A percentile compares a stretch with the other conserved stretches of the same genome.
These are phyloP conservation scores for Phenganax stokvisi DNA, from an alignment of 92 coral and sea anemone genomes.

Conservation along the genomic window DNA sequence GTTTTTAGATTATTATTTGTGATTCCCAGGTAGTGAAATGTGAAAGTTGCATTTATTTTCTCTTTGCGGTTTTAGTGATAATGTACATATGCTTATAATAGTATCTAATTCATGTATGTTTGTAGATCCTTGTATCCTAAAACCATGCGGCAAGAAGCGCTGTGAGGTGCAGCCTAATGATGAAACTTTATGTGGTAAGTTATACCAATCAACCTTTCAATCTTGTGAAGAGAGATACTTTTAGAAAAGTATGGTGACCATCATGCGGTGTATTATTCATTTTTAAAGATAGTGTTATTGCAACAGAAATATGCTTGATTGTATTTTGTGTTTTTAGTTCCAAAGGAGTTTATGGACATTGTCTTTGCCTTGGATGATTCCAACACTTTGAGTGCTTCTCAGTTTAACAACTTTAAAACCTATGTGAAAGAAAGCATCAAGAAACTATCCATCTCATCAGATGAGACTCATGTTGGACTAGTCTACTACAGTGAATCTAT, in stretches of 20 bases:
- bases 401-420: slow-evolving; percentile 55
- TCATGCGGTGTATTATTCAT: neutral
- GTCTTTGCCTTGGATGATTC: slow-evolving; percentile 80
- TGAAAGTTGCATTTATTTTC: too few species aligned
- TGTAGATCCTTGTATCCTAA: slow-evolving; percentile 18
- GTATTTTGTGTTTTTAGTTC: slow-evolving; percentile 1
- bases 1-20: too few species aligned
- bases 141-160: slow-evolving; percentile 21
- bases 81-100: too few species aligned
- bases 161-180: slow-evolving; percentile 26
- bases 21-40: too few species aligned
- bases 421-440: slow-evolving; percentile 60
- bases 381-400: slow-evolving; percentile 52
- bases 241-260: neutral
- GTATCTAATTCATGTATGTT: neutral
- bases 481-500: slow-evolving; percentile 60
- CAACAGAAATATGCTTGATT: neutral
- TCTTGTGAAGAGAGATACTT: neutral
- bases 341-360: slow-evolving; percentile 49
- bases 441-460: slow-evolving; percentile 56
- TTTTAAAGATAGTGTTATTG: neutral
- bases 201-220: neutral
- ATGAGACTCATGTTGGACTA: slow-evolving; percentile 69
- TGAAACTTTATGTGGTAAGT: slow-evolving; percentile 17
- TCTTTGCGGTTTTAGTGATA: too few species aligned